Base-by-base conservation (phyloP, 2,888 invertebrate species). In the Noctua pronuba region DNA sequence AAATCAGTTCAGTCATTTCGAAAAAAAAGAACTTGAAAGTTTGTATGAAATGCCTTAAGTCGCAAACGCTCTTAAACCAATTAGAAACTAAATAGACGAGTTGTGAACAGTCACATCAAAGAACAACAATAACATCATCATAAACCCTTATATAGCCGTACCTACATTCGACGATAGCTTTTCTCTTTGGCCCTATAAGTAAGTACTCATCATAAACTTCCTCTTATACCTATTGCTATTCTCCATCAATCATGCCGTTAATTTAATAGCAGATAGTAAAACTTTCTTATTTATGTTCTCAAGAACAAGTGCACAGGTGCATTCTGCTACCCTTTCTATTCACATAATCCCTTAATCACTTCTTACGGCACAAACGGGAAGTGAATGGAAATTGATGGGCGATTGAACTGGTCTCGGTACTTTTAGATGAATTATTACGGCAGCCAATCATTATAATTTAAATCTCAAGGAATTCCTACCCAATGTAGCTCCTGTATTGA, bases 321-420 rank as follows among this genome's bases (percentile, higher is more conserved):
- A n/a, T 38, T 70, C 52, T 58, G 35, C 55, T 41, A 66, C 78
- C 81, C 74, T 73, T 74, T 84, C 77, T 75, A 69, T 64, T 72
- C 65, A 69, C 69, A 83, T 72, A 77, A 77, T 64, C 71, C 80
- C 73, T 79, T 72, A 74, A 77, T 64, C 77, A 76, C 73, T 75
- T 81, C 75, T 84, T 84, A 75, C 73, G 28, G 46, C 75, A 75
- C 60, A 68, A 41, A 65, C 70, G 67, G 82, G 82, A 84, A 84
- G 78, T 82, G 82, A 84, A 75, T 73, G 78, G 73, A 71, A 68
- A 75, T 78, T 78, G 69, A 84, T 78, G 75, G 44, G 31, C 72
- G 35, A 75, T 72, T 70, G 67, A 41, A 70, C 60, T 35, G 55
- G 73, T 67, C 66, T 67, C 38, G 62, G 49, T 66, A 62, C 66